Conservation (phyloP, 2,888 invertebrate genomes). For the Smittia sp. region DNA sequence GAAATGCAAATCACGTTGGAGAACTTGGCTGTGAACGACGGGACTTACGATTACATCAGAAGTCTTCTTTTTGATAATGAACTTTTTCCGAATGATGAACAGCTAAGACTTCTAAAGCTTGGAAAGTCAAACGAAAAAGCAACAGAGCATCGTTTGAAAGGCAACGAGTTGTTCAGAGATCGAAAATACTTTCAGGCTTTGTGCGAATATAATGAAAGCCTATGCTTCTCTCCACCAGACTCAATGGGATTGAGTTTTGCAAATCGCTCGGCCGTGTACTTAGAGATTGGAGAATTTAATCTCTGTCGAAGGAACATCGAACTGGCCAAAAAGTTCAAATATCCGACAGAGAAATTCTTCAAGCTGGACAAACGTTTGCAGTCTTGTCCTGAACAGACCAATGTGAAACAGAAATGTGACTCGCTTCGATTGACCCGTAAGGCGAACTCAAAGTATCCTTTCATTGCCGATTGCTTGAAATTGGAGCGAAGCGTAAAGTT, state of each 20-base stretch:
- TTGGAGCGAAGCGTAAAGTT: constrained; percentile 58
- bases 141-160: not conserved
- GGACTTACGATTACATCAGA: not conserved
- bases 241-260: constrained; percentile 65
- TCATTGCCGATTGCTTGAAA: constrained; percentile 63
- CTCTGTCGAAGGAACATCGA: constrained; percentile 69
- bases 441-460: constrained; percentile 55
- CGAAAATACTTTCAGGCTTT: constrained; percentile 51
- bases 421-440: constrained; percentile 44
- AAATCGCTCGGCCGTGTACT: constrained; percentile 74
- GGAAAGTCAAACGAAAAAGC: not conserved
- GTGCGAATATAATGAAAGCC: constrained; percentile 60
- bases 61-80: not conserved
- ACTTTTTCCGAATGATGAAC: not conserved
- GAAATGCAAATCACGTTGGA: not conserved
- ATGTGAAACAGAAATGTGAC: constrained; percentile 47
- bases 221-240: constrained; percentile 60
- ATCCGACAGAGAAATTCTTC: constrained; percentile 56
- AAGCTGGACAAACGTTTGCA: constrained; percentile 62
- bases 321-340: constrained; percentile 59
- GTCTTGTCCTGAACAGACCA: constrained; percentile 54
- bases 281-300: constrained; percentile 61
- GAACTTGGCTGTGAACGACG: not conserved
- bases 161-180: not conserved
- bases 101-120: not conserved